Conservation (phyloP, 2,797 vertebrate species). For the Harpagifer antarcticus region DNA sequence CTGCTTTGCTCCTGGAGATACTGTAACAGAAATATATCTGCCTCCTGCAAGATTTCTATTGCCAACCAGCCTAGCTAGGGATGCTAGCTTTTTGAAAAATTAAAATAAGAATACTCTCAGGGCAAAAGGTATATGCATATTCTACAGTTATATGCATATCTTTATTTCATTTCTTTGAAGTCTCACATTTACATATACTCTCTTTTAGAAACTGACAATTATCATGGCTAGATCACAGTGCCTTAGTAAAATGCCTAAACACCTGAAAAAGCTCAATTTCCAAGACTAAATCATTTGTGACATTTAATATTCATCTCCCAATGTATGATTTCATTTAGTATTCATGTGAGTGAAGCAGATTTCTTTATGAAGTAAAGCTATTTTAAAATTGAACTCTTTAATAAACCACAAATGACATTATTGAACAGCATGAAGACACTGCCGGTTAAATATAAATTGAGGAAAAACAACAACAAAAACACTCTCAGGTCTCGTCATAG, state of each 20-base stretch:
- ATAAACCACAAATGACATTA: constrained; percentile 49
- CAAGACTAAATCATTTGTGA: constrained; percentile 60
- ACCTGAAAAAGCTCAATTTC: constrained; percentile 25
- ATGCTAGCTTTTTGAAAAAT: constrained; percentile 44
- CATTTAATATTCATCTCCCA: constrained; percentile 64
- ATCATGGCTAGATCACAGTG: constrained; percentile 14
- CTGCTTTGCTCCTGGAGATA: constrained; percentile 29
- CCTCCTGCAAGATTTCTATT: constrained; percentile 28
- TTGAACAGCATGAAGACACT: constrained; percentile 36
- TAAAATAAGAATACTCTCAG: constrained; percentile 46
- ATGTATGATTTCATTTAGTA: constrained; percentile 48
- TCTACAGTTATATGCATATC: constrained; percentile 11
- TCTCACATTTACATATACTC: constrained; percentile 55
- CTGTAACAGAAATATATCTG: constrained; percentile 17
- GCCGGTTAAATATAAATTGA: constrained; percentile 22
- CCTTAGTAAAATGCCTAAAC: constrained; percentile 30
- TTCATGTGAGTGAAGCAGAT: constrained; percentile 43
- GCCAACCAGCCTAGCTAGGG: constrained; percentile 15
- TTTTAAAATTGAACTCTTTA: constrained; percentile 51
- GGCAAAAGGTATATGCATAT: constrained; percentile 48
- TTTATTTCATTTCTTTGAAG: constrained; percentile 63
- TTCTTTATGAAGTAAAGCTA: constrained; percentile 37
- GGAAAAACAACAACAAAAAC: neutral
- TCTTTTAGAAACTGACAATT: constrained; percentile 33
- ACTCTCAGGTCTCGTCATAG: constrained; percentile 9